Evolutionary conservation across 2,888 invertebrate species (phyloP), one percentile per base, ranked within the genome.

Genomic region (Microplitis manilae): DNA sequence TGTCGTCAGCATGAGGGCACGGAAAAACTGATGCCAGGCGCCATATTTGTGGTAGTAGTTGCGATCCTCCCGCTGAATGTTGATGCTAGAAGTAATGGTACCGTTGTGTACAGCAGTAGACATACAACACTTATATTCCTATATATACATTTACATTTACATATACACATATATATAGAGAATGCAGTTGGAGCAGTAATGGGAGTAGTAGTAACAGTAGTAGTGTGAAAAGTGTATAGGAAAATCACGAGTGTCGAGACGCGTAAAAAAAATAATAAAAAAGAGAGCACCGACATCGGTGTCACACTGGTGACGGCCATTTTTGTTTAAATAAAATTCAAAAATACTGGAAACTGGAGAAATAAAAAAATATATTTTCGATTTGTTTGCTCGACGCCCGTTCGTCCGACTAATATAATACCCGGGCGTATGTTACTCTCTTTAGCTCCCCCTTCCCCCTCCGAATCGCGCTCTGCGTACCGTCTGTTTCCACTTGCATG

Each of bases 281-380:
- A 30, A 30, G 30, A 30, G 30, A 30, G 30, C 86, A 87, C 87
- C 87, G 87, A 88, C 89, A 88, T 88, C 87, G 87, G 87, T 86
- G 88, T 87, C 87, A 88, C 87, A 73, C 68, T 84, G 86, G 86
- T 88, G 88, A 88, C 89, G 89, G 89, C 89, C 89, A 90, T 90
- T 90, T 89, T 90, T 89, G 50, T 50, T 50, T 8, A 50, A 50
- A 50, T 50, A 50, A 50, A 50, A 50, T 50, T 50, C 13, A 50
- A 50, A 50, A 50, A 50, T 50, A 50, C 50, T 50, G 50, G 50
- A 50, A 50, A 50, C 8, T 50, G 13, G 6, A 50, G 9, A 50
- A 50, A 50, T 50, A 87, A 89, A 89, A 89, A 90, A 90, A 30
- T 30, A 30, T 30, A 89, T 87, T 89, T 87, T 89, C 86, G 87